Evolutionary conservation across 1,140 invertebrate genomes (phyloP), one percentile per base, ranked within the genome.

Genomic region (Penaeus chinensis): DNA sequence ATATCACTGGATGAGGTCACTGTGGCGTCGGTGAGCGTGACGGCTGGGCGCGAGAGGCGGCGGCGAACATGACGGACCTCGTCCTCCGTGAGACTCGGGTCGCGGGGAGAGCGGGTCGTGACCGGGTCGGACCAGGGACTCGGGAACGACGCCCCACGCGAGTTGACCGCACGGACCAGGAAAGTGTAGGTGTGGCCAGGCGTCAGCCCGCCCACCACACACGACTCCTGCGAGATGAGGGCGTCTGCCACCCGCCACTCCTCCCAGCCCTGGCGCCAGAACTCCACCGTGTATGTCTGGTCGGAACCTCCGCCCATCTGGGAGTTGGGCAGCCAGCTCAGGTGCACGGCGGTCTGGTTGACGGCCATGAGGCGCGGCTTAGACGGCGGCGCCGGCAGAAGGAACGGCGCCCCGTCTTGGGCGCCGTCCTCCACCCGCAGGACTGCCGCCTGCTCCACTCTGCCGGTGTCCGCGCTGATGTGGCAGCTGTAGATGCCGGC

Each of bases 401-500:
- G 66, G 32, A 60, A 27, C 13, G 77, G 54, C 5, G 79, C 60
- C 22, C 8, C 62, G 66, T 81, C 37, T 8, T 62, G 27, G 22
- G 71, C 80, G 27, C 87, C 71, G 19, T 89, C 81, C 19, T 60
- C 69, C 22, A 89, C 82, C 18, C 63, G 69, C 42, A 90, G 76
- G 32, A 89, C 66, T 4, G 87, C 89, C n/a, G 63, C 83, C 32
- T 87, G 86, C 47, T 90, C 84, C 22, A 85, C 84, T 27, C 60
- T 85, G 27, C 97, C 96, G 89, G 96, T 96, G 88, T 95, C 95
- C 69, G 96, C 96, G 3, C 94, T 95, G 2, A 96, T 96, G 60
- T 95, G 95, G 91, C 97, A 96, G 24, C 96, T 96, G 92, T 97
- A 97, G 47, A 96, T 90, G 5, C 96, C 96, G 11, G 95, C 94